Conservation (phyloP, 1,140 invertebrate genomes). For the Pachypeltis micranthus region DNA sequence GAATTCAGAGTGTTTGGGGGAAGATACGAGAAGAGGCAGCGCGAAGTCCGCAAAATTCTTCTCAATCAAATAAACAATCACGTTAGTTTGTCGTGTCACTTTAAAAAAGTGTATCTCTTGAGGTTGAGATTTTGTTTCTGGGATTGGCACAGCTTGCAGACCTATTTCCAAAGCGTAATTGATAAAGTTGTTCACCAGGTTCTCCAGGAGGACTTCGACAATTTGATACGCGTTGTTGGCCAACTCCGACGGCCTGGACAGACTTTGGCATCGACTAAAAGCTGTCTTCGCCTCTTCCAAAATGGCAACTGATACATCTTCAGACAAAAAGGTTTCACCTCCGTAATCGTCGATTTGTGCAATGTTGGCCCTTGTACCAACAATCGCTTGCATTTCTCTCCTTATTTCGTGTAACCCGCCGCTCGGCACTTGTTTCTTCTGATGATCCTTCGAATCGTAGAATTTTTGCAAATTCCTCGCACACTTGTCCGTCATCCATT, state of each 20-base stretch:
- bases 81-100: slow-evolving; percentile 86
- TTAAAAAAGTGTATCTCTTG: slow-evolving; percentile 90
- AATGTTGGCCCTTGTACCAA: slow-evolving; percentile 81
- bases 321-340: slow-evolving; percentile 93
- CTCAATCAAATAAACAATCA: slow-evolving; percentile 88
- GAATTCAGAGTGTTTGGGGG: slow-evolving; percentile 76
- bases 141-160: slow-evolving; percentile 78
- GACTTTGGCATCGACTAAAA: slow-evolving; percentile 71
- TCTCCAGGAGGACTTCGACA: slow-evolving; percentile 75
- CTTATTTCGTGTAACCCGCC: slow-evolving; percentile 80
- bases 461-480: slow-evolving; percentile 65
- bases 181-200: slow-evolving; percentile 82
- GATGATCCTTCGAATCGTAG: slow-evolving; percentile 88
- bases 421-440: slow-evolving; percentile 73
- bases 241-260: slow-evolving; percentile 70
- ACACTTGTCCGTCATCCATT: slow-evolving; percentile 63
- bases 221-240: slow-evolving; percentile 70
- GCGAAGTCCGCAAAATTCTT: slow-evolving; percentile 87
- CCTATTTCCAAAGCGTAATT: slow-evolving; percentile 93
- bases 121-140: slow-evolving; percentile 63
- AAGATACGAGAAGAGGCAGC: slow-evolving; percentile 79
- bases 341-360: slow-evolving; percentile 90
- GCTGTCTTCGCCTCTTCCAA: slow-evolving; percentile 85
- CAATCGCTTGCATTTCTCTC: slow-evolving; percentile 83
- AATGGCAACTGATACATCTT: slow-evolving; percentile 88